Evolutionary conservation across 2,113 vertebrate species (phyloP), one percentile per base, ranked within the genome.

Genomic region (Hippocampus mohnikei): DNA sequence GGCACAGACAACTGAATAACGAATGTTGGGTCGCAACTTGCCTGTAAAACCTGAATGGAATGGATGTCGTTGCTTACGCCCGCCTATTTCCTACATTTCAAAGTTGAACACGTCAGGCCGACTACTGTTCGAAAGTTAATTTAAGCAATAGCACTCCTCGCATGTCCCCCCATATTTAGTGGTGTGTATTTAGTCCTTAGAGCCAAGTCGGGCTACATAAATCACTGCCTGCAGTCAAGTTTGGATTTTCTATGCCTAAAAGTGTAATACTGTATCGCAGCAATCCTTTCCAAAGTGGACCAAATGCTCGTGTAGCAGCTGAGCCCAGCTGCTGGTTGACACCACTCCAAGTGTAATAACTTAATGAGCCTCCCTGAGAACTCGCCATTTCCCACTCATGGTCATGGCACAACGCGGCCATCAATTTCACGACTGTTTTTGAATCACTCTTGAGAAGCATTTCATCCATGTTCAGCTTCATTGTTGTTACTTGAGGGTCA

Each of bases 301-400:
- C 11, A 18, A 60, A 33, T 60, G 27, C 15, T 18, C 41, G 55
- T 37, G 40, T 7, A 68, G 62, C 76, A 74, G 76, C 71, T 75
- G 79, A 18, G 18, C 15, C 21, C 76, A 84, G 76, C 69, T 84
- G 76, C 48, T 76, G 33, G 52, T 67, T 60, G 63, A 27, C 15
- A 27, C 15, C 13, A 25, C 23, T 65, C 63, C 63, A 65, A 46
- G 18, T 16, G 63, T n/a, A 42, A 23, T 64, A 44, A 62, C 13
- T 62, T n/a, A 64, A 64, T 27, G 20, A 21, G 21, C 21, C 33
- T 41, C 5, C 60, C 21, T n/a, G 60, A 40, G 41, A 64, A 44
- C 20, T 25, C 13, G 21, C 11, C 15, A 23, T 60, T 60, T 60
- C 56, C 18, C 10, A 21, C 37, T n/a, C 20, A 63, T 63, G 41